Evolutionary conservation across 2,797 vertebrate genomes (phyloP).

Genomic region (Echeneis naucrates): DNA sequence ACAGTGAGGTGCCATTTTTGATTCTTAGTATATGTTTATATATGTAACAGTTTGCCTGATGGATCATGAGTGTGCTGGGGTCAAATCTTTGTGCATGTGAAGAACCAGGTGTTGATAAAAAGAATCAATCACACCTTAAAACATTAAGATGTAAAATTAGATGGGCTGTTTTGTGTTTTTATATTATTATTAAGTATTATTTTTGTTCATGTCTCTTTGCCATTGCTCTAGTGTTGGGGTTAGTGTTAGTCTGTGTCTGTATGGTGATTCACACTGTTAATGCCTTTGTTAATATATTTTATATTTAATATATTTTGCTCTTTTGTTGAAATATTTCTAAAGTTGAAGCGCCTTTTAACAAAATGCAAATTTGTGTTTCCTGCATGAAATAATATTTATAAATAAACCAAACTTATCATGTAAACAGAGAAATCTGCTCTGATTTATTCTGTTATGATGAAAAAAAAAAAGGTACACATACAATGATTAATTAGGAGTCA

Average conservation of each 20-base stretch:
- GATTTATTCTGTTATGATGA: neutral
- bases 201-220: neutral
- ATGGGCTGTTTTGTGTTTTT: neutral
- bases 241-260: too few relatives aligned
- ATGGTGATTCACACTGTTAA: neutral
- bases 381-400: neutral
- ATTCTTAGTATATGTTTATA: neutral
- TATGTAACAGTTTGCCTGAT: neutral
- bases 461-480: neutral
- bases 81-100: too few relatives aligned
- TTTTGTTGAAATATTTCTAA: neutral
- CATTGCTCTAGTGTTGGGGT: neutral
- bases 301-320: neutral
- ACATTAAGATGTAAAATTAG: too few relatives aligned
- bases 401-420: constrained; percentile 1
- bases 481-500: neutral
- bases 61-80: too few relatives aligned
- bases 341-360: too few relatives aligned
- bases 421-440: neutral
- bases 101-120: too few relatives aligned
- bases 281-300: neutral
- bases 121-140: too few relatives aligned
- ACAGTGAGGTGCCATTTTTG: neutral
- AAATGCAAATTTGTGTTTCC: neutral
- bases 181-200: neutral